These are phyloP conservation scores for Cotesia glomerata DNA, from an alignment of 1,140 invertebrate species.

Conservation along the genomic window DNA sequence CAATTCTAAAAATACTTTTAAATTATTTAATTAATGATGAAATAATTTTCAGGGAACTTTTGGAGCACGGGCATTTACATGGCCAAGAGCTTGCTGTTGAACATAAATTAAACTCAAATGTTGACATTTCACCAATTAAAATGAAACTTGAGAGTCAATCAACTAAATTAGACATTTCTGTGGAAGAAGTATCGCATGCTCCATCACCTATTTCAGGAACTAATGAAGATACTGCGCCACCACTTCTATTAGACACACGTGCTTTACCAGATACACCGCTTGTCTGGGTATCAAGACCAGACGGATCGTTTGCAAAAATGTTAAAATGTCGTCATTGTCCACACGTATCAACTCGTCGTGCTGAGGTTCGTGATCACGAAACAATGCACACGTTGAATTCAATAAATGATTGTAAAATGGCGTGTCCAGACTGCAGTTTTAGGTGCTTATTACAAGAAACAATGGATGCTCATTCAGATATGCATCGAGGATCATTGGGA, in stretches of 20 bases:
- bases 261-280: constrained; percentile 66
- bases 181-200: not conserved
- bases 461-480: constrained; percentile 78
- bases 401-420: constrained; percentile 49
- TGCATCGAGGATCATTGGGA: constrained; percentile 75
- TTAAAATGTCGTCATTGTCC: constrained; percentile 86
- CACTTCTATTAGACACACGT: constrained; percentile 58
- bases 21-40: not conserved
- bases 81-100: constrained; percentile 55
- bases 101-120: constrained; percentile 49
- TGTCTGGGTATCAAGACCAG: constrained; percentile 74
- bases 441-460: constrained; percentile 77
- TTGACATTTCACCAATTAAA: constrained; percentile 33
- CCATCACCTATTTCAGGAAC: not conserved
- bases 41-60: constrained; percentile 48
- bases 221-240: constrained; percentile 33
- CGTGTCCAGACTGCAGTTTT: constrained; percentile 82
- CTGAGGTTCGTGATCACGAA: constrained; percentile 85
- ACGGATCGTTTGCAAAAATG: constrained; percentile 80
- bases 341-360: constrained; percentile 78
- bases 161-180: not conserved
- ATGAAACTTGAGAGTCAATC: constrained; percentile 30
- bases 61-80: constrained; percentile 56
- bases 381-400: constrained; percentile 75
- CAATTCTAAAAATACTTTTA: not conserved